Conservation (phyloP, 2,113 vertebrate species). For the Limanda limanda region DNA sequence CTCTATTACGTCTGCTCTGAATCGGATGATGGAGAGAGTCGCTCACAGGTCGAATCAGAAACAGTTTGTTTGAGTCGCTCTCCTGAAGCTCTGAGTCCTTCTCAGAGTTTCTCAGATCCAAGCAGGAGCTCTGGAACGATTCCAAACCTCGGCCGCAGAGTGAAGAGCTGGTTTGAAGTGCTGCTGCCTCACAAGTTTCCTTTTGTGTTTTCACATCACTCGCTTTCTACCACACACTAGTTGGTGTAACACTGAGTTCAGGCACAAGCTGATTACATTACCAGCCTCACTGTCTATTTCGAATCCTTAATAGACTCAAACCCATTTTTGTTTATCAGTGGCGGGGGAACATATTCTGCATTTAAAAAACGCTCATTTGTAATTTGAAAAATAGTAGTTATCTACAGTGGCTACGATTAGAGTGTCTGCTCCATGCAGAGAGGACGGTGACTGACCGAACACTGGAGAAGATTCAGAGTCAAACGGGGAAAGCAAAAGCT, state of each 20-base stretch:
- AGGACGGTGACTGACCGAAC: too few relatives aligned
- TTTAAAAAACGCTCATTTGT: background rate
- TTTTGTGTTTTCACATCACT: background rate
- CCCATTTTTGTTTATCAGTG: background rate
- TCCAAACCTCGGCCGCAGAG: constrained; percentile 2
- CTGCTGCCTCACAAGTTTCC: constrained; percentile 2
- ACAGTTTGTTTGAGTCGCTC: constrained; percentile 4
- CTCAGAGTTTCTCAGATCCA: background rate
- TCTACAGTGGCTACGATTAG: background rate
- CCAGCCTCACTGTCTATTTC: background rate
- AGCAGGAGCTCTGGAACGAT: constrained; percentile 10
- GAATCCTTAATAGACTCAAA: background rate
- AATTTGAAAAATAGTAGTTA: background rate
- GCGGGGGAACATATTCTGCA: background rate
- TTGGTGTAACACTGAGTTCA: background rate
- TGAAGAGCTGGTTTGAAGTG: constrained; percentile 1
- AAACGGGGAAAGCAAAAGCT: too few relatives aligned
- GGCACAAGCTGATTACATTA: background rate
- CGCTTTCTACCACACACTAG: background rate
- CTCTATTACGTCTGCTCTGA: too few relatives aligned
- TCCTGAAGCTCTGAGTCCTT: background rate
- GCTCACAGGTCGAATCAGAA: constrained; percentile 28
- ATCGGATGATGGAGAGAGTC: too few relatives aligned
- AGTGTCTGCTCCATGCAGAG: background rate
- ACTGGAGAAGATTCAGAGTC: too few relatives aligned